Base-by-base conservation (phyloP, 2,797 vertebrate genomes). In the Huso huso region DNA sequence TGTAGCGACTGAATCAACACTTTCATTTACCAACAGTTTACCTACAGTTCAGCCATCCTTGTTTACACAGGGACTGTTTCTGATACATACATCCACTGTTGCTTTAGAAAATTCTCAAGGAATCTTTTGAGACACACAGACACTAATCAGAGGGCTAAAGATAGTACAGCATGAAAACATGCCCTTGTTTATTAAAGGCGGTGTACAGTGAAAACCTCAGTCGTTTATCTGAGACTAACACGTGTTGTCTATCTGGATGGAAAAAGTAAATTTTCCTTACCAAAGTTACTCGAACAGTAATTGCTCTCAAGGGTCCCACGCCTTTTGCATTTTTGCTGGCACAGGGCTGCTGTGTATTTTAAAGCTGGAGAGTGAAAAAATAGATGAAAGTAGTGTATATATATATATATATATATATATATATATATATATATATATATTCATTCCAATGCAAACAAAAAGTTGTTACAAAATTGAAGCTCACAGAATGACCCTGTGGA, bases 221-320 rank as follows among this genome's bases (percentile, higher is more conserved):
- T 64, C 66, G 66, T 49, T 77, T 73, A 68, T 68, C 13, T 53
- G 64, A 71, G 71, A 70, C 51, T 70, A 74, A 74, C 73, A 58
- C 15, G 18, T 65, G 61, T 74, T 64, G 71, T 63, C 74, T 68
- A 48, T 58, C 68, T 67, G 65, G 72, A 72, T 76, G 69, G 74
- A 79, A 74, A 61, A 62, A 66, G 55, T 49, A 7, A 49, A 23
- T 7, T 68, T 73, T 73, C 70, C 93, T 93, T 91, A 99, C 97
- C 97, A 1, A 99, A 99, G 84, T 95, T 89, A 83, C 94, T 99
- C 71, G 94, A 93, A 83, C 97, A 99, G 61, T 93, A 99, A 88
- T 94, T 94, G 82, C 87, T 93, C 82, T 96, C 91, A 23, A 94
- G 87, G 70, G 89, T 95, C 72, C 94, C 93, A 0, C 75, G 88